Percentiles rank a stretch among this genome's conserved stretches.
Conservation (phyloP, 2,113 vertebrate species). For the Thalassarche chlororhynchos region DNA sequence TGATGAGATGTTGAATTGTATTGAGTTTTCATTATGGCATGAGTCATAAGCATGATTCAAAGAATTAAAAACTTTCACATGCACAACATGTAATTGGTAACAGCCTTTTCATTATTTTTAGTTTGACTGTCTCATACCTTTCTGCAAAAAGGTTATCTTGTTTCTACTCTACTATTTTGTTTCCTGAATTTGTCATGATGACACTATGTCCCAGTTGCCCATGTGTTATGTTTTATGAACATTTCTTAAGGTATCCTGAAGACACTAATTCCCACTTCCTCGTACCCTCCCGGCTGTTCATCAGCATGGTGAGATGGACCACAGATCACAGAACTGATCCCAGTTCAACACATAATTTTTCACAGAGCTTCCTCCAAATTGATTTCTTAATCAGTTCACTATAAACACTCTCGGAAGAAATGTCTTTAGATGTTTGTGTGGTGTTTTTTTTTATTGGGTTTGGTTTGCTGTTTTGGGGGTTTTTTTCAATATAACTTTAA, state of each 20-base stretch:
- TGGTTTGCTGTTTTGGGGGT: neutral
- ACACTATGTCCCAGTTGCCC: rapidly evolving
- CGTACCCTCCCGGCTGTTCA: neutral
- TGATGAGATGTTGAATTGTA: neutral
- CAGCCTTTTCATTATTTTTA: neutral
- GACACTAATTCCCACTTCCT: neutral
- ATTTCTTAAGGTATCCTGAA: neutral
- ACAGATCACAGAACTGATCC: neutral
- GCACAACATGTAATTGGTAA: neutral
- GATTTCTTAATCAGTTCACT: neutral
- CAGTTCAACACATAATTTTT: neutral
- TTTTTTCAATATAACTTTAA: neutral
- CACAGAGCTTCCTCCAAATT: neutral
- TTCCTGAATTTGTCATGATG: neutral
- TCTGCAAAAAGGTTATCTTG: neutral
- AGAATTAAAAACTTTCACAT: neutral
- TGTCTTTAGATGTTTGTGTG: neutral
- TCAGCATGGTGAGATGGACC: neutral
- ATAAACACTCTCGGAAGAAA: neutral
- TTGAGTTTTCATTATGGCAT: neutral
- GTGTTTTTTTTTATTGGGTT: neutral
- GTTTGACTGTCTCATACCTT: neutral
- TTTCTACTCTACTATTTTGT: neutral
- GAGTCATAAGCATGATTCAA: neutral
- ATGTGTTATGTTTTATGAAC: neutral